Base-by-base conservation (phyloP, 1,140 invertebrate species). In the honey bee (Apis mellifera) region DNA sequence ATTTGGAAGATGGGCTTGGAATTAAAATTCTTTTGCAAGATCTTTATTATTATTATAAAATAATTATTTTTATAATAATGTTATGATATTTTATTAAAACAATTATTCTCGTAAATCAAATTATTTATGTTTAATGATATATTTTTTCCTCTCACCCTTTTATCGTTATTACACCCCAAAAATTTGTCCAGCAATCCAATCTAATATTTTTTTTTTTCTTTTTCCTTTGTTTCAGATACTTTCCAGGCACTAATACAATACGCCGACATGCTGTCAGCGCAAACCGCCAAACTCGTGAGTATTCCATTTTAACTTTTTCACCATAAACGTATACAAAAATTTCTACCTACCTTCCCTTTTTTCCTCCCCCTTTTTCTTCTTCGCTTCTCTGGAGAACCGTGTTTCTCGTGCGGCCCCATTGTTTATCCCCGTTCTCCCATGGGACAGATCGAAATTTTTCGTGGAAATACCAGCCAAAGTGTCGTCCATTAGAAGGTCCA, bases 231-330 rank as follows among this genome's bases (percentile, higher is more conserved):
- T 97, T 84, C 96, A 99, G 98, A 98, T 95, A 98, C 98, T 95
- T 99, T 99, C 96, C 99, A 99, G 96, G 99, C 99, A 80, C 96
- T 99, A 90, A 99, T 99, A 94, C 99, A 99, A 95, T 99, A 99
- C 94, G 97, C 98, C 85, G 99, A 99, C 95, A 98, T 98, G 80
- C 96, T 98, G 91, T 97, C 98, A 86, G 99, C 99, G 83, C 98
- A 99, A 94, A 96, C 98, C 90, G 99, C 99, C 91, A 99, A 99
- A 96, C 95, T 97, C 95, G 97, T 98, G 94, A 97, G 96, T 96
- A 93, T 90, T 26, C 88, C 72, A 78, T 82, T 89, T 85, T 83
- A 79, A 72, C 82, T 84, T 81, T 71, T 65, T 48, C 57, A 57
- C 72, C 15, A n/a, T 7, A 62, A 68, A 52, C 68, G 26, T 13